Base-by-base conservation (phyloP, 2,888 invertebrate genomes). In the Pseudococcus jackbeardsleyi region DNA sequence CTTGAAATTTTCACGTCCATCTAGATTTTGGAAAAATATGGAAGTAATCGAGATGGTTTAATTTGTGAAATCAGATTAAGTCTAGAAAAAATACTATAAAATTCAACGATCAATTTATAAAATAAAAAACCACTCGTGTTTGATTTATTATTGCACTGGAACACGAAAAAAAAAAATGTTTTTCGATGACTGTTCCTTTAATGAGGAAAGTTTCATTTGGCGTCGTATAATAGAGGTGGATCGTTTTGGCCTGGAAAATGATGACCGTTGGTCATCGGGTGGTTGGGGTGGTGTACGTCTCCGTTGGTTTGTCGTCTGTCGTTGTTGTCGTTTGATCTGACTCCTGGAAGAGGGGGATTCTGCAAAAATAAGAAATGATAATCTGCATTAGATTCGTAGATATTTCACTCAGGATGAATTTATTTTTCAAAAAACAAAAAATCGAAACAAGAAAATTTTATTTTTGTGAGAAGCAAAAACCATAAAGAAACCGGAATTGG, bases 221-320 rank as follows among this genome's bases (percentile, higher is more conserved):
- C 82, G 50, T 88, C 88, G 54, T 88, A 88, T 82, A 88, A 59
- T n/a, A 88, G 42, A n/a, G 88, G 88, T 17, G 88, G 82, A 19
- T 88, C 88, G 6, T 54, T 50, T 54, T 88, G 88, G 17, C 79
- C 88, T 17, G 88, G 54, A 88, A 88, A 88, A 17, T 88, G 88
- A 79, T 88, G 88, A 39, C 88, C 88, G 33, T 88, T 88, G 33
- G 88, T 54, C 39, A 88, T 54, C 39, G 88, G 33, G 19, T 88
- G 88, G 39, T 88, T 88, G 17, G 72, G 17, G 46, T 88, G 88
- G 17, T 88, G 88, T 12, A 79, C 79, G 33, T 88, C 79, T 11
- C 88, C 88, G 54, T 79, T 88, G 17, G 88, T 88, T 88, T 77
- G 88, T 88, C 88, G 88, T 88, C 88, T 48, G 42, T 88, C 88